A percentile compares a stretch with the other conserved stretches of the same genome.
phyloP scores from a whole-genome alignment of 2,888 invertebrate species.

The Crepidodera aurea region DNA sequence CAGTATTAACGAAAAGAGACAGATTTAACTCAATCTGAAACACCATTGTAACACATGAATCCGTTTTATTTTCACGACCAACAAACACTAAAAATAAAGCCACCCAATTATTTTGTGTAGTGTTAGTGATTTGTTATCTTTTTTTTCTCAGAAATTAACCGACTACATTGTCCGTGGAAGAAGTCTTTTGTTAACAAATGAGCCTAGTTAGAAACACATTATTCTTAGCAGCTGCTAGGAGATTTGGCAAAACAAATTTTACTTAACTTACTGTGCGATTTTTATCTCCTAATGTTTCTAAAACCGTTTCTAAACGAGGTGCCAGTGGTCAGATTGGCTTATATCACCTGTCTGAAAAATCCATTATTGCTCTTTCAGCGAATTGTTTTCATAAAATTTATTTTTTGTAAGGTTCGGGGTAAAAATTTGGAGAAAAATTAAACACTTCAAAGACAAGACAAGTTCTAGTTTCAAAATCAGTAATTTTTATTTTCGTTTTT shows the following conservation, averaged over 20 bases:
- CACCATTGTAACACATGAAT: neutral
- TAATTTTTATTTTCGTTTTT: no score
- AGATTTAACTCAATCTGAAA: neutral
- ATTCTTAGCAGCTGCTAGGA: conserved; percentile 41
- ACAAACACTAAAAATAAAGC: neutral
- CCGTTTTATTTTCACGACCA: neutral
- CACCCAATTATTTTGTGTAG: conserved; percentile 16
- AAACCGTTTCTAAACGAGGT: conserved; percentile 16
- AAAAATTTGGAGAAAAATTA: no score
- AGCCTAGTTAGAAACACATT: conserved; percentile 42
- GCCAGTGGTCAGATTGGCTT: neutral
- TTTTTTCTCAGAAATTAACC: conserved; percentile 25
- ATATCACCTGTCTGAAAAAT: conserved; percentile 30
- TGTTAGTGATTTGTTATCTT: conserved; percentile 27
- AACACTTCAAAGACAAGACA: no score
- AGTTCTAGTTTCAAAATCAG: no score
- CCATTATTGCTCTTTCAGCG: no score
- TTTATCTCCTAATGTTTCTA: conserved; percentile 23
- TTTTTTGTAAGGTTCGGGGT: no score
- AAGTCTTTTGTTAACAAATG: conserved; percentile 36
- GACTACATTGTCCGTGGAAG: conserved; percentile 30
- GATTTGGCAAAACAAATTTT: conserved; percentile 41
- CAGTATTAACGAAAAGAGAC: no score
- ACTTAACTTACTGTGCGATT: conserved; percentile 32
- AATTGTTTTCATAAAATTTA: no score